Evolutionary conservation across 1,140 invertebrate species (phyloP), one percentile per base, ranked within the genome.

Genomic region (Leucophenga varia): DNA sequence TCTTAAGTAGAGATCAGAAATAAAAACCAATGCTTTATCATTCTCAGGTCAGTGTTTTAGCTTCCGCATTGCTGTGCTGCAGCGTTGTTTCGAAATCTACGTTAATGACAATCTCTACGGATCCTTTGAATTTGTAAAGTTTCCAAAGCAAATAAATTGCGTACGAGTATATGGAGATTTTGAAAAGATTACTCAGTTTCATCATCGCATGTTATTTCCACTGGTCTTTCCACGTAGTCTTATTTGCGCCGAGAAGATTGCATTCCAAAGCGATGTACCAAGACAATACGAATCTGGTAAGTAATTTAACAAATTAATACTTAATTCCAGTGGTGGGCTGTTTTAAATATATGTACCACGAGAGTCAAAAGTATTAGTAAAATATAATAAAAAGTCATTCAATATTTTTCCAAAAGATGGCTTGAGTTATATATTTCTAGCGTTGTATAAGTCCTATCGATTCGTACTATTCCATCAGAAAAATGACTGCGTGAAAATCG

Each of bases 71-170:
- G 71, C 71, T 19, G 71, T 74, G 0, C 51, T 74, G 8, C 71
- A 74, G 32, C 63, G 67, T 18, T 70, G 68, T 39, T 74, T 74
- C 17, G 71, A 74, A 48, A 74, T 74, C 38, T 74, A 74, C 37
- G 64, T 74, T 16, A 74, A 74, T 16, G 71, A 74, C 21, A 63
- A 72, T 35, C 41, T 74, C 6, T 74, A 74, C 17, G 71, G 71
- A 0, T 64, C 68, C 13, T 74, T 74, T 39, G 71, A 74, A 44
- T 73, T 72, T 17, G 35, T 74, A 16, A 69, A 72, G 49, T 74
- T 71, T 40, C 71, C 71, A 14, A 74, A 74, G 47, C 63, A 72
- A 36, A 74, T 74, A 35, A 74, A 74, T 30, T 74, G 52, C 21
- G 57, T 72, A 28, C 55, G 72, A n/a, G 34, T 57, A 30, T 70